These are phyloP conservation scores for Phrynosoma blainvillii DNA, from an alignment of 2,113 vertebrate genomes.

Conservation along the genomic window DNA sequence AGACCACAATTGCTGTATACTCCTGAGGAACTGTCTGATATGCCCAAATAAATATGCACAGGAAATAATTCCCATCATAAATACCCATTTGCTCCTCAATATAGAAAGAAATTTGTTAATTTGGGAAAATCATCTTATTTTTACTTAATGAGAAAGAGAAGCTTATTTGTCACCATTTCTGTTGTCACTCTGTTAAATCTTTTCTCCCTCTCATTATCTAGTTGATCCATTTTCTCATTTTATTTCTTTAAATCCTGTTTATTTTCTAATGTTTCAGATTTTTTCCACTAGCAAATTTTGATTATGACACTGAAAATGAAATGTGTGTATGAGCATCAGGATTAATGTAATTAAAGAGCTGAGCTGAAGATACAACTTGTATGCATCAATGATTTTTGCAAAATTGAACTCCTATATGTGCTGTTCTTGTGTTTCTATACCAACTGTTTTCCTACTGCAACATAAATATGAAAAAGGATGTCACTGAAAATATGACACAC, in stretches of 20 bases:
- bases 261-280: background rate
- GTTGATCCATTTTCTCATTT: background rate
- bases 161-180: background rate
- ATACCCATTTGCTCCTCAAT: background rate
- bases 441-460: background rate
- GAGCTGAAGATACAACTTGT: constrained; percentile 11
- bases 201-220: background rate
- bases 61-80: constrained; percentile 39
- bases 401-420: background rate
- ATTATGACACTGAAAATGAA: background rate
- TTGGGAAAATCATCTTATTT: constrained; percentile 26
- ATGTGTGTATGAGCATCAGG: background rate
- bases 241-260: constrained; percentile 18
- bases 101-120: background rate
- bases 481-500: background rate
- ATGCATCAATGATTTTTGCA: background rate
- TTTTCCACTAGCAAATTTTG: background rate
- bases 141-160: background rate
- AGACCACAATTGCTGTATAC: constrained; percentile 28
- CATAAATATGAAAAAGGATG: constrained; percentile 7
- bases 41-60: constrained; percentile 27
- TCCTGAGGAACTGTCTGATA: background rate
- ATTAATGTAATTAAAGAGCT: constrained; percentile 17
- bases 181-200: background rate
- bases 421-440: background rate